Conservation (phyloP, 1,140 invertebrate species). For the Stegodyphus dumicola region DNA sequence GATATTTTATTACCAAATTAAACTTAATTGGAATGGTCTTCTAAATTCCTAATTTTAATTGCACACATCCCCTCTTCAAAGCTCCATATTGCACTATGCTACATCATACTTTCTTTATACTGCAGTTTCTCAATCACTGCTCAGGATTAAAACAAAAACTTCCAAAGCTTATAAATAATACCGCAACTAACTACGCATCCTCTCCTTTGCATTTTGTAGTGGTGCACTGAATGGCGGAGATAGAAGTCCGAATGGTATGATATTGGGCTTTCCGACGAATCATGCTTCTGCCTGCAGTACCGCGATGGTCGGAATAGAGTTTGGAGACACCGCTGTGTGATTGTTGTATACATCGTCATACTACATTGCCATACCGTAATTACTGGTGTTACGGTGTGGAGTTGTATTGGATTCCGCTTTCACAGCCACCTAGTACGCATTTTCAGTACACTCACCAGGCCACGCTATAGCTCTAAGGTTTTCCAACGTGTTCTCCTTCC, state of each 20-base stretch:
- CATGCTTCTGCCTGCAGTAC: not conserved
- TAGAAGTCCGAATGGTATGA: not conserved
- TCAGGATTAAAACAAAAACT: too few species aligned
- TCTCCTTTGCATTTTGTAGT: too few species aligned
- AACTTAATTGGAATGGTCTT: too few species aligned
- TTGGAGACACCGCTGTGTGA: not conserved
- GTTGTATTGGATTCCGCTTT: not conserved
- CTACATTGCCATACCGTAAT: too few species aligned
- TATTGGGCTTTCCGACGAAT: not conserved
- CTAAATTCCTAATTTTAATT: too few species aligned
- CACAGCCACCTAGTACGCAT: not conserved
- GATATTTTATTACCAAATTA: too few species aligned
- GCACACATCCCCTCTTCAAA: too few species aligned
- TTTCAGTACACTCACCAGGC: not conserved
- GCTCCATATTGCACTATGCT: too few species aligned
- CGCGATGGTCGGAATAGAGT: not conserved
- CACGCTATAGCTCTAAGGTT: not conserved
- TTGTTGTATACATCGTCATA: not conserved
- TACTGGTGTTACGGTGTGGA: not conserved
- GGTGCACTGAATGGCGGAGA: not conserved
- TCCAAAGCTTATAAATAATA: too few species aligned
- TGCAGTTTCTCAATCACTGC: too few species aligned
- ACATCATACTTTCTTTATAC: too few species aligned
- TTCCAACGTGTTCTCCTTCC: not conserved
- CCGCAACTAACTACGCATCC: too few species aligned